Evolutionary conservation across 2,888 invertebrate genomes (phyloP), one percentile per base, ranked within the genome.

Genomic region (Ectropis crepuscularia): DNA sequence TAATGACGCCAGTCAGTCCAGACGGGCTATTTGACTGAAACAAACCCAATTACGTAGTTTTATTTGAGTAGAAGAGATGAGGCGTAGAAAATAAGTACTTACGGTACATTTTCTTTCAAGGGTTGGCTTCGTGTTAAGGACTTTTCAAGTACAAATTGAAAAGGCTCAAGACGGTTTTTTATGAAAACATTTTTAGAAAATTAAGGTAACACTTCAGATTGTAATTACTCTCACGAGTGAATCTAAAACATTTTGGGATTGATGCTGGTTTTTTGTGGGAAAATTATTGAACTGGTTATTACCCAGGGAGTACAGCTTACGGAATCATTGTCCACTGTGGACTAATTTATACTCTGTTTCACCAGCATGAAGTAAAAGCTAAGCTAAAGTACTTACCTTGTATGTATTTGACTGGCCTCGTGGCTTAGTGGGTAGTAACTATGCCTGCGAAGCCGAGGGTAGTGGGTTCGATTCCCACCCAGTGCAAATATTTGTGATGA

Each of bases 31-130:
- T 83, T 80, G 75, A 82, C 80, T 74, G 71, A 75, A 78, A 78
- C 76, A 80, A 80, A 79, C 77, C 75, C 74, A 81, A 83, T 81
- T 82, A 80, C 76, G 72, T 76, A 76, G 78, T 79, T 81, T 82
- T 81, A 77, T 82, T 82, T 76, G 72, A 74, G 74, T 77, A 71
- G 67, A 71, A 66, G 66, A 72, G 71, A 74, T 72, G 70, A 74
- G 71, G 69, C 69, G 71, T 69, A 73, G 67, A 57, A 71, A 68
- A 71, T 69, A 65, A 64, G 63, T 63, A 53, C 53, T 43, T 51
- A 61, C 50, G 62, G 65, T 65, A 63, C 55, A 65, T 61, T 70
- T 68, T 68, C 69, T 70, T 71, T 67, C 58, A 67, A 74, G 67
- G 69, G 65, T 68, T 61, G 64, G 50, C 57, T 53, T 68, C 41